Base-by-base conservation (phyloP, 2,113 vertebrate genomes). In the Silurus glanis region DNA sequence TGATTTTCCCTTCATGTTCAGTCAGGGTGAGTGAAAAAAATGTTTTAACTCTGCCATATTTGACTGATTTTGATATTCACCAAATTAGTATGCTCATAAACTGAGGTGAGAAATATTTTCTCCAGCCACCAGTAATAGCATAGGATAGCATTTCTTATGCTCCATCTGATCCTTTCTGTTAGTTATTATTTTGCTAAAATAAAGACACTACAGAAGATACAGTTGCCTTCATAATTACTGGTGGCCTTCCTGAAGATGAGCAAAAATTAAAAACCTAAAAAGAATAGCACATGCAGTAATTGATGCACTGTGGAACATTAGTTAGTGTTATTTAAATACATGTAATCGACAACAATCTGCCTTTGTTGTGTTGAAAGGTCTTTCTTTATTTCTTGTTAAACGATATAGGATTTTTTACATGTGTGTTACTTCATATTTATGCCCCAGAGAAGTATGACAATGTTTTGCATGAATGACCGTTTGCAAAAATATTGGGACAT, bases 1-100 rank as follows among this genome's bases (percentile, higher is more conserved):
- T 84, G 23, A 66, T 53, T 64, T 84, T 19, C 23, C 23, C 71
- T 84, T 61, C 37, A 74, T 83, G 82, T 72, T 83, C 16, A 59
- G 72, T n/a, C 53, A 23, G 23, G 3, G 13, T 49, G 19, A 23
- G 55, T 61, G 67, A 47, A 75, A 75, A 75, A 72, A 61, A 23
- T 74, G 28, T 9, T 59, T 10, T 19, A 83, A 25, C 51, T 62
- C 23, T 19, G n/a, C n/a, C 53, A 79, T 71, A 2, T 83, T 72
- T 72, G 12, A 45, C 14, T 47, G 53, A 79, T 58, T 19, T 16
- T 28, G 53, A 55, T 25, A 8, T 14, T 79, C n/a, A 45, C 59
- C 37, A 37, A 37, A 37, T 37, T 37, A 37, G 37, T 37, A 37
- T 37, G 37, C 37, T 37, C 37, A 37, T 37, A 37, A 37, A 37